Evolutionary conservation across 64 coral and sea anemone genomes (phyloP).

Genomic region (Pocillopora verrucosa): DNA sequence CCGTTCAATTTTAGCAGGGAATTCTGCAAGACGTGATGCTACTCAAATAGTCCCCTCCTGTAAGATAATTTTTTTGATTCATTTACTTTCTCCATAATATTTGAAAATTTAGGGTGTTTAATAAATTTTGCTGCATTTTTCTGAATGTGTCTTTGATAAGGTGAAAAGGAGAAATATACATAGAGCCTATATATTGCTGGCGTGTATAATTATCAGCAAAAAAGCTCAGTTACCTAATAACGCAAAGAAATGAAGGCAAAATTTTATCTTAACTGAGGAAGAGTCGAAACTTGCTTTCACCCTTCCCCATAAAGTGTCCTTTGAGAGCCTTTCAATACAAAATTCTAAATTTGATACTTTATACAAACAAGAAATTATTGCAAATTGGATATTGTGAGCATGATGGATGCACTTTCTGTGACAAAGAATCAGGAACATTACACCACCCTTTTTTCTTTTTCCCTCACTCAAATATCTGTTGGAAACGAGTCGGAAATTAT

Average conservation of each 20-base stretch:
- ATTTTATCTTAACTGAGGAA: conserved; percentile 20
- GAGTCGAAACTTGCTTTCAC: conserved; percentile 7
- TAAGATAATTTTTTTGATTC: too few species aligned
- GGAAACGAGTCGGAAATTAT: not conserved
- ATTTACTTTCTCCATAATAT: too few species aligned
- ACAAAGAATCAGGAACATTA: conserved; percentile 16
- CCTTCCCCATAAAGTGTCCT: not conserved
- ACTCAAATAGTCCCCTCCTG: too few species aligned
- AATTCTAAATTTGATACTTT: conserved; percentile 21
- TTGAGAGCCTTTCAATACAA: conserved; percentile 38
- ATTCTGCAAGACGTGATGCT: too few species aligned
- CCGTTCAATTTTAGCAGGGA: too few species aligned
- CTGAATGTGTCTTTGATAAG: too few species aligned
- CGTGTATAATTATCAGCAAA: not conserved
- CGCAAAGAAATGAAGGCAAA: not conserved
- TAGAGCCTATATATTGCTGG: too few species aligned
- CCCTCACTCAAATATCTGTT: not conserved
- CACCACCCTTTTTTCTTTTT: not conserved
- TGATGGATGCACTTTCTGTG: conserved; percentile 29
- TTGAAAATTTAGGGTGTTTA: too few species aligned
- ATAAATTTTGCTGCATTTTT: too few species aligned
- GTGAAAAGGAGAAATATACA: too few species aligned
- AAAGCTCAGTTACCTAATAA: conserved; percentile 12
- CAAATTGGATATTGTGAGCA: not conserved
- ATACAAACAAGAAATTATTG: conserved; percentile 30